Conservation (phyloP, 2,888 invertebrate genomes). For the Oeneis ivallda region DNA sequence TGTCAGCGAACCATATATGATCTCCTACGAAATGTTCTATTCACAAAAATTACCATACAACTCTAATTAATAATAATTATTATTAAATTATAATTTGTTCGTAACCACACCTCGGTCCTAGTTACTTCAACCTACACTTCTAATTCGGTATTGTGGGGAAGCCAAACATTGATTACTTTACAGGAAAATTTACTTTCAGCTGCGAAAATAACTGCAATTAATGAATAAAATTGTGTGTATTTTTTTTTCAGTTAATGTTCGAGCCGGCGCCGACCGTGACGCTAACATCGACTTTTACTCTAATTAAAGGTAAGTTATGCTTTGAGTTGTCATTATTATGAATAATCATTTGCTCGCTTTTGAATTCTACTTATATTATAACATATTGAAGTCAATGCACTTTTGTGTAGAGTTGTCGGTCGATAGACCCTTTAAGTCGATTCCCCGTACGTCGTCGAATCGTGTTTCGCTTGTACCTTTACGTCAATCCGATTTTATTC, state of each 20-base stretch:
- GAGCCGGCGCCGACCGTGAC: conserved; percentile 55
- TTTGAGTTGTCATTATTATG: conserved; percentile 16
- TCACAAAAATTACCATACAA: too few species aligned
- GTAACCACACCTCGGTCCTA: not conserved
- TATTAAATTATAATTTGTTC: too few species aligned
- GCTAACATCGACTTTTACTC: conserved; percentile 63
- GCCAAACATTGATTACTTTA: not conserved
- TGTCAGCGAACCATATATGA: too few species aligned
- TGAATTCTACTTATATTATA: conserved; percentile 19
- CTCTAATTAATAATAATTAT: too few species aligned
- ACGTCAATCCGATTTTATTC: too few species aligned
- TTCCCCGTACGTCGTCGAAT: too few species aligned
- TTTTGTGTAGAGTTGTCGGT: not conserved
- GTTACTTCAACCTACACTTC: conserved; percentile 1
- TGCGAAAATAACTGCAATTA: conserved; percentile 19
- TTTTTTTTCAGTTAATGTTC: conserved; percentile 67
- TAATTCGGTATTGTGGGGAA: conserved; percentile 4
- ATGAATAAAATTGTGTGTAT: conserved; percentile 4
- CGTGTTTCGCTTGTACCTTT: too few species aligned
- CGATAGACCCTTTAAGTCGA: too few species aligned
- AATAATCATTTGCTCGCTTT: conserved; percentile 28
- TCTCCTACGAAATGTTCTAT: too few species aligned
- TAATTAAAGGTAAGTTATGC: conserved; percentile 54
- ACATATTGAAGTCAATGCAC: conserved; percentile 22
- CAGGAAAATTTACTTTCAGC: conserved; percentile 21